Evolutionary conservation across 2,113 vertebrate genomes (phyloP), one percentile per base, ranked within the genome.

Genomic region (Dasyornis broadbenti): DNA sequence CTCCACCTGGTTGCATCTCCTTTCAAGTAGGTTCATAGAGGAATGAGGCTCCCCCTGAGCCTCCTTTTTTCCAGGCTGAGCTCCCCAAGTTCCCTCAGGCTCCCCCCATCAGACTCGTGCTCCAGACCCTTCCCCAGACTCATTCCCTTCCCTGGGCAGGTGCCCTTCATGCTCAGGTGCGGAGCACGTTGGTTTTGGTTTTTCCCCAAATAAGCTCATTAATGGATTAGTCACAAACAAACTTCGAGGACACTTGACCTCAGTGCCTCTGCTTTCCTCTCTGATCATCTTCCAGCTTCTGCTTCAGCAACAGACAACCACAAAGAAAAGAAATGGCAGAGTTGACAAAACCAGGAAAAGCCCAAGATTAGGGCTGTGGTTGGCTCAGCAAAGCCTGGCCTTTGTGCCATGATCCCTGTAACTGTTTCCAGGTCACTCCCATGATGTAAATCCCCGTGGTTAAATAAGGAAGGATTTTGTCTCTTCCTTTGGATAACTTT

Each of bases 211-310:
- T 92, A 86, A 89, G 79, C 89, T 97, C 84, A 89, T 95, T 95
- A 94, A 72, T 27, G 82, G n/a, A 79, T 97, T 96, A 97, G 92
- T 97, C 97, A 97, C 91, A 91, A 97, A 83, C 82, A 79, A 49
- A 66, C 92, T 94, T 89, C 83, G 92, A 94, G 97, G 96, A 94
- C 96, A 91, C 45, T 90, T 95, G 94, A 96, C 95, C 96, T 97
- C 92, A 93, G 64, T 95, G 90, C 85, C 83, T 95, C 89, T 60
- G n/a, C 81, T 93, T 90, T 69, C 54, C 86, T 92, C 86, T 97
- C 88, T 97, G 96, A 97, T 97, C 97, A 87, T 70, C 92, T 96
- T 97, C 96, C 97, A 97, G 94, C 78, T 91, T 92, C 92, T 93
- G 81, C 95, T 96, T 92, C 82, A 95, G 91, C 94, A 94, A 90